Evolutionary conservation across 2,797 vertebrate species (phyloP).

Genomic region (Calcarius lapponicus): DNA sequence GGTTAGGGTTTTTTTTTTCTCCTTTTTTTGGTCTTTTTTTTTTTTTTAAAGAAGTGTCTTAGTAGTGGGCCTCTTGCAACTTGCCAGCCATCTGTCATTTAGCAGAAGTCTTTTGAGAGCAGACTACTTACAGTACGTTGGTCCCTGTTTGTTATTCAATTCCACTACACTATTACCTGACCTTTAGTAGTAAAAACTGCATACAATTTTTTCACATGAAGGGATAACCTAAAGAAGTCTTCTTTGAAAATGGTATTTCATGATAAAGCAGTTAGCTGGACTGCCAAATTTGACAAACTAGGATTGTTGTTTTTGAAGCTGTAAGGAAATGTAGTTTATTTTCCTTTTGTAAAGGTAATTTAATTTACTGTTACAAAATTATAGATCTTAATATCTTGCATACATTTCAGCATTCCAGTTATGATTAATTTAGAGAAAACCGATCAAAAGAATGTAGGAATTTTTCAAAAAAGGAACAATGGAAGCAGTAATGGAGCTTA

Average conservation of each 20-base stretch:
- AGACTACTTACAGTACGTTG: neutral
- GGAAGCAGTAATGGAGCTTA: neutral
- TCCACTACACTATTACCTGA: neutral
- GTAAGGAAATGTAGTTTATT: neutral
- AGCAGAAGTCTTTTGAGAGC: constrained; percentile 20
- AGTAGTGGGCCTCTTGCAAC: neutral
- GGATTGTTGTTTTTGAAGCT: neutral
- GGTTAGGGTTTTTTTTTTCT: neutral
- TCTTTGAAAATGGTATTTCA: neutral
- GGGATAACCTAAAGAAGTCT: neutral
- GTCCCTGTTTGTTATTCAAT: constrained; percentile 20
- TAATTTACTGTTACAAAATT: neutral
- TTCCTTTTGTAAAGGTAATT: neutral
- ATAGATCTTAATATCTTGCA: neutral
- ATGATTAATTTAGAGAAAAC: neutral
- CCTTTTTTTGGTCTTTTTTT: neutral
- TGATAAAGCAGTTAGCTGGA: neutral
- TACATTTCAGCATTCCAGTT: neutral
- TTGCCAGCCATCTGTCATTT: constrained; percentile 53
- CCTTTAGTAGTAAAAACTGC: neutral
- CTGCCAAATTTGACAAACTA: neutral
- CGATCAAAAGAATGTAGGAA: neutral
- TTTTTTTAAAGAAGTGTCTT: neutral
- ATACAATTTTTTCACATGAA: neutral
- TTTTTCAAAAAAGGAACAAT: neutral